Percentiles rank a stretch among this genome's conserved stretches.
Conservation (phyloP, 2,797 vertebrate species). For the Macrochelys suwanniensis region DNA sequence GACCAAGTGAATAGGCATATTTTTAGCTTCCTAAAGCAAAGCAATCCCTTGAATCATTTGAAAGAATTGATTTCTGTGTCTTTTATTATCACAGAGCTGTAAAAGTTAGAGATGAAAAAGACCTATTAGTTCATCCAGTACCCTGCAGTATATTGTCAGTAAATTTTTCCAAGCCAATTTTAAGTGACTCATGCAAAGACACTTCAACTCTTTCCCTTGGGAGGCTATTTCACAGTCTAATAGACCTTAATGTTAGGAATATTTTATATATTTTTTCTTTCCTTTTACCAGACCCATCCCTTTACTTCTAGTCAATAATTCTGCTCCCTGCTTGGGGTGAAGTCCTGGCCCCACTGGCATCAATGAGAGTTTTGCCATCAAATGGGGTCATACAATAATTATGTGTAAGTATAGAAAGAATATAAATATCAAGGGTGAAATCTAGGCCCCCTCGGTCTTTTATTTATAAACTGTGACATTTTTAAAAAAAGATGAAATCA, state of each 20-base stretch:
- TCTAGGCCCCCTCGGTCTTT: not conserved
- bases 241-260: not conserved
- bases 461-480: not conserved
- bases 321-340: not conserved
- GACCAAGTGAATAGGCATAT: not conserved
- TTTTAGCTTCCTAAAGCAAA: slow-evolving; percentile 29
- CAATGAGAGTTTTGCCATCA: not conserved
- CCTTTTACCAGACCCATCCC: not conserved
- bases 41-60: not conserved
- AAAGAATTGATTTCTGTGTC: slow-evolving; percentile 48
- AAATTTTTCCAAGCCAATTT: slow-evolving; percentile 27
- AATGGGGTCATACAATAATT: not conserved
- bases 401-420: not conserved
- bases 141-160: not conserved
- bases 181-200: not conserved
- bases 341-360: not conserved
- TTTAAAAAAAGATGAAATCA: not conserved
- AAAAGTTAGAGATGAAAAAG: slow-evolving; percentile 29
- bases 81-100: slow-evolving; percentile 18
- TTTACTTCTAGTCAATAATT: not conserved
- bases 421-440: not conserved
- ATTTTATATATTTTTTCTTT: not conserved
- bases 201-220: not conserved
- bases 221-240: not conserved
- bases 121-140: slow-evolving; percentile 12